Evolutionary conservation across 2,797 vertebrate genomes (phyloP), one percentile per base, ranked within the genome.

Genomic region (Neosilurus mollespiculum): DNA sequence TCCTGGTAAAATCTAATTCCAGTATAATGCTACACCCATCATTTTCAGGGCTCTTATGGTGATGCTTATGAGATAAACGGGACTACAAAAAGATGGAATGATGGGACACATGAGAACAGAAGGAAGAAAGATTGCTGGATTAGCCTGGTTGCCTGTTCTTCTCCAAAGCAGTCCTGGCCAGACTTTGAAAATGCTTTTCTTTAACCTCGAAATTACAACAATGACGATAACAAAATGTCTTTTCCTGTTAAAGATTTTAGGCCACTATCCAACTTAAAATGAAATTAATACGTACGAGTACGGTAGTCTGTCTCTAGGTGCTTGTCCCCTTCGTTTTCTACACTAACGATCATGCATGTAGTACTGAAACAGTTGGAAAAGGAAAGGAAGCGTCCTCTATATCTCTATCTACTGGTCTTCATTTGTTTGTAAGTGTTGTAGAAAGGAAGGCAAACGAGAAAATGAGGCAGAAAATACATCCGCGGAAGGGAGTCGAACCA

Each of bases 111-210:
- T 43, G 37, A 43, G 37, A 61, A 77, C 75, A 77, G 75, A 61
- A 77, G 73, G 72, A 20, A 5, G 56, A 37, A 30, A 37, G 18
- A 22, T n/a, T 30, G 30, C 56, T 8, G 75, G 12, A 77, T 77
- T 77, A 77, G 56, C 20, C 75, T 77, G 56, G 75, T 77, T 61
- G 37, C 22, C 30, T 14, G 26, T 59, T 61, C 56, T 77, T 61
- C 34, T 43, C 30, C 20, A 59, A 76, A 59, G 54, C 18, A 43
- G 20, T 12, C 51, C 49, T 18, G 16, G 56, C 9, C 24, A 56
- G 9, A 76, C 51, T 24, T 73, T 18, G 9, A 51, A 71, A 49
- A 49, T n/a, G 43, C n/a, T 15, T n/a, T 73, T 30, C 53, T 34
- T 58, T 30, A 43, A 43, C 37, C 37, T 6, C 6, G 51, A 0